Percentiles rank a stretch among this genome's conserved stretches.
Evolutionary conservation across 1,140 invertebrate genomes (phyloP).

Genomic region (Penaeus vannamei): DNA sequence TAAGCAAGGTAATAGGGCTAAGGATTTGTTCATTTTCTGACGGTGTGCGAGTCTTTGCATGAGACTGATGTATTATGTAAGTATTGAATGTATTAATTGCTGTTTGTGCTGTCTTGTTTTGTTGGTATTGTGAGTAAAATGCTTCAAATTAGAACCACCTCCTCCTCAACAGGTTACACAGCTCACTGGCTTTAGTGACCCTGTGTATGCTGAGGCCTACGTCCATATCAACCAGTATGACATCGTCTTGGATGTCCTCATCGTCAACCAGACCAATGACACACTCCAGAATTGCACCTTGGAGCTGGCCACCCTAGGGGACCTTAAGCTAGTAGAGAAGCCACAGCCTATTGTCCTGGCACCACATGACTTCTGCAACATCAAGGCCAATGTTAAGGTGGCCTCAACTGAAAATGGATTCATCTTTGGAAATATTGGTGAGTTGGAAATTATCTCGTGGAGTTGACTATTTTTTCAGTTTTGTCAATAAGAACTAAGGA

Average conservation of each 20-base stretch:
- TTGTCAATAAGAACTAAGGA: too few relatives aligned
- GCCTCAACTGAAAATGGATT: constrained; percentile 99
- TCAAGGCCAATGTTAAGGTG: constrained; percentile 95
- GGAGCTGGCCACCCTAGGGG: constrained; percentile 97
- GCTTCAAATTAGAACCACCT: not conserved
- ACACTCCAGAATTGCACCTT: constrained; percentile 98
- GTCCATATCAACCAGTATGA: constrained; percentile 99
- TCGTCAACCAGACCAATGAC: constrained; percentile 98
- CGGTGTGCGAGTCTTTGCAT: too few relatives aligned
- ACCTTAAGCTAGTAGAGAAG: constrained; percentile 97
- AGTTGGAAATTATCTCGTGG: not conserved
- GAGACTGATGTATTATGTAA: too few relatives aligned
- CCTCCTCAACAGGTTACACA: constrained; percentile 84
- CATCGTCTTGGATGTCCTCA: constrained; percentile 95
- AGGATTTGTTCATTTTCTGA: constrained; percentile 46
- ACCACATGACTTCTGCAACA: constrained; percentile 97
- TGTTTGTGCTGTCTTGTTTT: too few relatives aligned
- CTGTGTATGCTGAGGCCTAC: constrained; percentile 98
- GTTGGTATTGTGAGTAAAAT: not conserved
- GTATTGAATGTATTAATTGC: too few relatives aligned
- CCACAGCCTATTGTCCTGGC: constrained; percentile 95
- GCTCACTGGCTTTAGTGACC: constrained; percentile 99
- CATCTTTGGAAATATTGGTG: constrained; percentile 96
- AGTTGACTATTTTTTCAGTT: too few relatives aligned
- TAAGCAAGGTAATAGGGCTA: constrained; percentile 77